These are phyloP conservation scores for Anthrax anthrax DNA, from an alignment of 2,888 invertebrate genomes.

Conservation along the genomic window DNA sequence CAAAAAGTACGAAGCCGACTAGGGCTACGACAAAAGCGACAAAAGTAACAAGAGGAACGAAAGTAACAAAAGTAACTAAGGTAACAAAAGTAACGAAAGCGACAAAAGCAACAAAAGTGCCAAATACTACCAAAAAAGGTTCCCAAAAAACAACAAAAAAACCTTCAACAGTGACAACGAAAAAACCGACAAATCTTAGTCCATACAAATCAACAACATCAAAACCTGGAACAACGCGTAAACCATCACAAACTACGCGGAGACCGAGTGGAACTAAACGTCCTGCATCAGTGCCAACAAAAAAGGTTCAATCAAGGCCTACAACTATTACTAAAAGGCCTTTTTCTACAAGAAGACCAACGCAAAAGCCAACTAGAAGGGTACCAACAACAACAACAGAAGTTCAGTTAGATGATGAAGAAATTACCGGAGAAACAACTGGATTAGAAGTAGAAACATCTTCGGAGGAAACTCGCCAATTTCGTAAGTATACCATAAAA, in stretches of 20 bases:
- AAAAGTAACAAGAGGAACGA: conserved; percentile 21
- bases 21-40: conserved; percentile 28
- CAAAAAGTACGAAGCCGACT: conserved; percentile 23
- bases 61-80: conserved; percentile 20
- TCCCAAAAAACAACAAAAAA: conserved; percentile 24
- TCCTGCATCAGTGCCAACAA: conserved; percentile 12
- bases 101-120: conserved; percentile 21
- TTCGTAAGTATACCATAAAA: conserved; percentile 25
- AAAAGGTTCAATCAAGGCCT: conserved; percentile 12
- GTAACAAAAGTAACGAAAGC: conserved; percentile 28
- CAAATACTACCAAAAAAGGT: conserved; percentile 6
- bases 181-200: neutral
- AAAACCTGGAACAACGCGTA: conserved; percentile 34
- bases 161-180: conserved; percentile 23
- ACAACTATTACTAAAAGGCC: conserved; percentile 34
- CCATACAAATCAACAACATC: neutral
- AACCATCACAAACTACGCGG: conserved; percentile 25
- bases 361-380: conserved; percentile 21
- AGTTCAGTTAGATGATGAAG: conserved; percentile 25
- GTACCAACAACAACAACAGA: conserved; percentile 27
- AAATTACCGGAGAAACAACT: conserved; percentile 21
- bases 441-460: conserved; percentile 8
- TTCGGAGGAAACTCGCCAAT: conserved; percentile 21
- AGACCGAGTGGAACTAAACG: conserved; percentile 18
- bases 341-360: conserved; percentile 19